Percentiles rank a stretch among this genome's conserved stretches.
Conservation (phyloP, 2,888 invertebrate species). For the Pyrrhia umbra region DNA sequence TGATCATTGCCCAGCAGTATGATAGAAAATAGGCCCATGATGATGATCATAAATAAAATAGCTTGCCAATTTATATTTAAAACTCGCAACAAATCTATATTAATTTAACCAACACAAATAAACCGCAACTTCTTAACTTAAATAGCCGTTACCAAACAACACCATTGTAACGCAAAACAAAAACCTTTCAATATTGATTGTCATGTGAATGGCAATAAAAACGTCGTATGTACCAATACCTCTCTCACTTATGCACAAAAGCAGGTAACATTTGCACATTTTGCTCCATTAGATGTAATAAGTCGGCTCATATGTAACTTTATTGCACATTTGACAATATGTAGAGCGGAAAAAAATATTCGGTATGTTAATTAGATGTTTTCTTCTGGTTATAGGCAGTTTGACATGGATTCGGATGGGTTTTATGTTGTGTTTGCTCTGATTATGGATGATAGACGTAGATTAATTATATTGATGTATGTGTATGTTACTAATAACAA, state of each 20-base stretch:
- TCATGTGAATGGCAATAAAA: slow-evolving; percentile 75
- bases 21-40: no score
- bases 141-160: slow-evolving; percentile 48
- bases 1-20: no score
- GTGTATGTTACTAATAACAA: no score
- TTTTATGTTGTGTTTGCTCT: slow-evolving; percentile 35
- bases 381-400: slow-evolving; percentile 42
- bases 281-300: slow-evolving; percentile 57
- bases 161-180: slow-evolving; percentile 58
- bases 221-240: slow-evolving; percentile 63
- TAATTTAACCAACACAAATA: slow-evolving; percentile 2
- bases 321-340: slow-evolving; percentile 52
- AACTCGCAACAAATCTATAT: background rate
- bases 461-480: background rate
- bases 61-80: background rate
- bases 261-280: slow-evolving; percentile 37
- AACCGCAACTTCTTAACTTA: slow-evolving; percentile 20
- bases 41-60: no score
- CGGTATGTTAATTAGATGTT: slow-evolving; percentile 42
- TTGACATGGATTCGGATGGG: slow-evolving; percentile 30
- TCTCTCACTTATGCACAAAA: background rate
- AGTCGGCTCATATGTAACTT: slow-evolving; percentile 48
- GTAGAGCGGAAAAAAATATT: slow-evolving; percentile 54
- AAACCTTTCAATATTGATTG: slow-evolving; percentile 76
- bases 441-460: slow-evolving; percentile 18